Conservation (phyloP, 2,797 vertebrate genomes). For the Sylvia borin region DNA sequence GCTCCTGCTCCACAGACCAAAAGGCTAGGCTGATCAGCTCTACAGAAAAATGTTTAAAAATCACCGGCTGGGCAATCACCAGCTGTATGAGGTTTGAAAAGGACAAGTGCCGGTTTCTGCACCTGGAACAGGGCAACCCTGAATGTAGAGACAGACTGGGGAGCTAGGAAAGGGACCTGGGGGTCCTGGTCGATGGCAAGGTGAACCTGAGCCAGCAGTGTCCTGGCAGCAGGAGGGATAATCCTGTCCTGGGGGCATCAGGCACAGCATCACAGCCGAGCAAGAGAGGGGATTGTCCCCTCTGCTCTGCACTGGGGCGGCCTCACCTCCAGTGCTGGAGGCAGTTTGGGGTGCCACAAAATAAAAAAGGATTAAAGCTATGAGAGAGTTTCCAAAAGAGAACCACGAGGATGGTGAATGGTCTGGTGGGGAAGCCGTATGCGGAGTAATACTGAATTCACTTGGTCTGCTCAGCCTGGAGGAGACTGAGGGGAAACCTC, state of each 20-base stretch:
- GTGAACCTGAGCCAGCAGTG: fast-evolving
- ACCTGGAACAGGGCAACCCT: background rate
- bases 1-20: background rate
- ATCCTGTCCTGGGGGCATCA: background rate
- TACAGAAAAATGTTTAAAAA: background rate
- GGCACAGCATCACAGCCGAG: fast-evolving
- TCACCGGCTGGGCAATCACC: background rate
- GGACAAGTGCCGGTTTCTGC: fast-evolving
- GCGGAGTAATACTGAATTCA: background rate
- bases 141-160: background rate
- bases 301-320: fast-evolving
- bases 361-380: background rate
- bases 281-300: fast-evolving
- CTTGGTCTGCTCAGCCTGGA: background rate
- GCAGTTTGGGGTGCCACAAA: background rate
- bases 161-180: background rate
- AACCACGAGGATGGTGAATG: background rate
- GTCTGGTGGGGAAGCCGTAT: background rate
- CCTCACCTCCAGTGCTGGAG: background rate
- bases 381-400: background rate
- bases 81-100: too few relatives aligned
- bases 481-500: background rate
- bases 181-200: background rate
- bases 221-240: background rate
- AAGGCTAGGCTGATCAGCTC: background rate